Percentiles rank a stretch among this genome's conserved stretches.
Evolutionary conservation across 2,888 invertebrate species (phyloP).

Genomic region (Listrodromus nycthemerus): DNA sequence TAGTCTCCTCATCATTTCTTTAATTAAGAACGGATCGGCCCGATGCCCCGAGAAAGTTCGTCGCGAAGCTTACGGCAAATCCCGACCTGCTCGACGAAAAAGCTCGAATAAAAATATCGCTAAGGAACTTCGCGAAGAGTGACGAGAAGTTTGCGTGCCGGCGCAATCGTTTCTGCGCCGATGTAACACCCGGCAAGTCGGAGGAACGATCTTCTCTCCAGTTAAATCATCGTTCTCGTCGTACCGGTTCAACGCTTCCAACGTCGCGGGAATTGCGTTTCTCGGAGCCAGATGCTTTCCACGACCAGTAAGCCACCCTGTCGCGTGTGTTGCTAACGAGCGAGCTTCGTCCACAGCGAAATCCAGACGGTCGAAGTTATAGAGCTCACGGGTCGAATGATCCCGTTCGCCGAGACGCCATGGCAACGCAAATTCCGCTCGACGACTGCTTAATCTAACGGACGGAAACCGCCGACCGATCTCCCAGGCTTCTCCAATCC

Average conservation of each 20-base stretch:
- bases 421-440: constrained; percentile 30
- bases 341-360: constrained; percentile 46
- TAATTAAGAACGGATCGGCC: constrained; percentile 56
- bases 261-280: constrained; percentile 45
- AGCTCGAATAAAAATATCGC: neutral
- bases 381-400: constrained; percentile 13
- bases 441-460: constrained; percentile 10
- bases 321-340: constrained; percentile 63
- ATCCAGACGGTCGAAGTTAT: constrained; percentile 17
- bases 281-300: constrained; percentile 63
- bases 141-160: constrained; percentile 13
- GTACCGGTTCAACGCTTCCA: constrained; percentile 19
- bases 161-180: constrained; percentile 5
- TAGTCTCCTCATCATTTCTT: constrained; percentile 29
- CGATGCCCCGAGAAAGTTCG: constrained; percentile 14
- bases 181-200: constrained; percentile 8
- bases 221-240: constrained; percentile 33
- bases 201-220: constrained; percentile 16
- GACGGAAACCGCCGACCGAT: constrained; percentile 13
- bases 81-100: neutral
- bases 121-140: constrained; percentile 1
- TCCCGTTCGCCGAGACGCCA: constrained; percentile 23
- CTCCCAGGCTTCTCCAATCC: constrained; percentile 12
- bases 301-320: constrained; percentile 55
- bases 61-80: constrained; percentile 1